phyloP scores from a whole-genome alignment of 2,888 invertebrate species.

The Autographa gamma region DNA sequence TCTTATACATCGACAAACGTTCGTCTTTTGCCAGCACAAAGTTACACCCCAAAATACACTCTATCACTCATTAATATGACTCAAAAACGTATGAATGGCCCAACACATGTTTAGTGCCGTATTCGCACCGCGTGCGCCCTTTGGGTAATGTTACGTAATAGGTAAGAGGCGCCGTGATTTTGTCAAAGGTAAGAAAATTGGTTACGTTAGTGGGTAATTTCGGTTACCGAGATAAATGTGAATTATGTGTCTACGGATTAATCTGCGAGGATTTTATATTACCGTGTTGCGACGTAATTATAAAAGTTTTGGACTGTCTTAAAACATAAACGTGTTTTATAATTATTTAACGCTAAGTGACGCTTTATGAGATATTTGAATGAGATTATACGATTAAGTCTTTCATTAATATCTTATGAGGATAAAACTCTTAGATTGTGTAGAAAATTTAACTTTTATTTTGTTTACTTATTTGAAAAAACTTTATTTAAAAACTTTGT shows the following conservation, averaged over 20 bases:
- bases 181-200: constrained; percentile 89
- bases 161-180: constrained; percentile 83
- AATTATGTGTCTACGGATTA: constrained; percentile 74
- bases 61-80: constrained; percentile 80
- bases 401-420: background rate
- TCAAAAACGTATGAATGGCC: constrained; percentile 69
- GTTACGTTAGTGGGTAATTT: constrained; percentile 86
- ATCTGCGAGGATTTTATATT: constrained; percentile 54
- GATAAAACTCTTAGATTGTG: background rate
- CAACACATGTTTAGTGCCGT: constrained; percentile 70
- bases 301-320: constrained; percentile 24
- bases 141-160: constrained; percentile 88
- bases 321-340: background rate
- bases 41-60: constrained; percentile 73
- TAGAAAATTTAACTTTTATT: too few relatives aligned
- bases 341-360: background rate
- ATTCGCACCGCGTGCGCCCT: constrained; percentile 85
- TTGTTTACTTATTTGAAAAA: too few relatives aligned
- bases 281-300: constrained; percentile 26
- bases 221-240: constrained; percentile 75
- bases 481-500: too few relatives aligned
- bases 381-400: background rate
- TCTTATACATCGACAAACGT: constrained; percentile 72
- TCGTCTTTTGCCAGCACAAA: constrained; percentile 68
- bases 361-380: background rate